phyloP scores from a whole-genome alignment of 2,888 invertebrate species.

The Cybosia mesomella region DNA sequence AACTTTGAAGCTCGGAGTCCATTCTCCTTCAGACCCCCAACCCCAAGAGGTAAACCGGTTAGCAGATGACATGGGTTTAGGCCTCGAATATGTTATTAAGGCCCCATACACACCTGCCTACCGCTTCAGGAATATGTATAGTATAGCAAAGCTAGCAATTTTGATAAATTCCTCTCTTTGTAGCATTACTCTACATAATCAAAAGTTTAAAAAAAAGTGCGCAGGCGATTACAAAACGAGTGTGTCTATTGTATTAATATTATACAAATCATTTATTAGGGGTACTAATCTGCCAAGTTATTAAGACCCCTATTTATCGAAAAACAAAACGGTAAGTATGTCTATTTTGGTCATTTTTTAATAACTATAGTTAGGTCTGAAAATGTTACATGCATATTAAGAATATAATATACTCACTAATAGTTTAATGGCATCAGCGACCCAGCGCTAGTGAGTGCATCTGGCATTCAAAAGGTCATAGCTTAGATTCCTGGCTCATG shows the following conservation, averaged over 20 bases:
- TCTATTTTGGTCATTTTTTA: background rate
- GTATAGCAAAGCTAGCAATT: background rate
- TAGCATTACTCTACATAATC: constrained; percentile 26
- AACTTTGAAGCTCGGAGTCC: no score
- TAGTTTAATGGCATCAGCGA: background rate
- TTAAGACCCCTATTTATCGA: constrained; percentile 5
- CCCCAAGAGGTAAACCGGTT: no score
- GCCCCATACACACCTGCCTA: no score
- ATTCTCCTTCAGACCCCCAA: no score
- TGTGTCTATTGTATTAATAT: constrained; percentile 61
- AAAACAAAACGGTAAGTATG: background rate
- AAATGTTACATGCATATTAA: background rate
- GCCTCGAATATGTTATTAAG: no score
- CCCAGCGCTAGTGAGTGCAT: background rate
- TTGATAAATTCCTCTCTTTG: constrained; percentile 16
- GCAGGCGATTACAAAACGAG: constrained; percentile 63
- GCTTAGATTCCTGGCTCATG: no score
- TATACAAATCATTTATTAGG: constrained; percentile 33
- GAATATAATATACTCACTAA: background rate
- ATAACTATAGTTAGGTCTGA: background rate
- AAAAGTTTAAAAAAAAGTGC: constrained; percentile 48
- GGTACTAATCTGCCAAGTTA: constrained; percentile 7
- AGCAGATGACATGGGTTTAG: no score
- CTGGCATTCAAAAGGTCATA: no score
- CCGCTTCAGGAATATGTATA: no score